Conservation (phyloP, 1,140 invertebrate genomes). For the Ooceraea biroi region DNA sequence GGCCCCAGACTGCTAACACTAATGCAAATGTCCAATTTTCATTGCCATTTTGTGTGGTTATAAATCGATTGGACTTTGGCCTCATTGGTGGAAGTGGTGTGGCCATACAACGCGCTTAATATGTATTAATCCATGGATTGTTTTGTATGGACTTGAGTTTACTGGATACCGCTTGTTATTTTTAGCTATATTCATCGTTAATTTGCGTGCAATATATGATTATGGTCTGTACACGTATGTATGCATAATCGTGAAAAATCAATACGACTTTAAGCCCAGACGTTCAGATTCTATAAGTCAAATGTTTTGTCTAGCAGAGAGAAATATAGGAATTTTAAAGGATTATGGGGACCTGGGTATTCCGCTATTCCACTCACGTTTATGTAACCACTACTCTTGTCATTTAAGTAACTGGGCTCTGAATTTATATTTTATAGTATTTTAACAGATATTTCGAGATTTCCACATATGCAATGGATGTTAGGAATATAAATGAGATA, state of each 20-base stretch:
- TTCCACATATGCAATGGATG: slow-evolving; percentile 57
- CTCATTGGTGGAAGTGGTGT: slow-evolving; percentile 84
- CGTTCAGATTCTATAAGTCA: slow-evolving; percentile 13
- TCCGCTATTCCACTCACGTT: background rate
- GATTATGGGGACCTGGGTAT: background rate
- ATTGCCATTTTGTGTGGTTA: slow-evolving; percentile 79
- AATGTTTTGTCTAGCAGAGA: background rate
- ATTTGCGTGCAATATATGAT: slow-evolving; percentile 35
- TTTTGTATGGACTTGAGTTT: slow-evolving; percentile 64
- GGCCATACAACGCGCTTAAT: slow-evolving; percentile 78
- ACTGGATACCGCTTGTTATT: slow-evolving; percentile 50
- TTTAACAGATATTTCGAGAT: slow-evolving; percentile 63
- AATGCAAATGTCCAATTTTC: slow-evolving; percentile 85
- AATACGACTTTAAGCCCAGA: background rate
- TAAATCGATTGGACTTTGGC: slow-evolving; percentile 83
- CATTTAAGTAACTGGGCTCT: background rate
- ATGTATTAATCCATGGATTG: slow-evolving; percentile 68
- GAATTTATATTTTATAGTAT: slow-evolving; percentile 63
- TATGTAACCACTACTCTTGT: background rate
- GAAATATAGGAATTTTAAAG: background rate
- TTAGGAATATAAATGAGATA: slow-evolving; percentile 44
- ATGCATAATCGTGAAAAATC: background rate
- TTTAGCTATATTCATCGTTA: slow-evolving; percentile 36
- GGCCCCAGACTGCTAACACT: slow-evolving; percentile 83
- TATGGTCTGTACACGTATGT: slow-evolving; percentile 3